Evolutionary conservation across 2,888 invertebrate genomes (phyloP).

Genomic region (Aporophyla nigra): DNA sequence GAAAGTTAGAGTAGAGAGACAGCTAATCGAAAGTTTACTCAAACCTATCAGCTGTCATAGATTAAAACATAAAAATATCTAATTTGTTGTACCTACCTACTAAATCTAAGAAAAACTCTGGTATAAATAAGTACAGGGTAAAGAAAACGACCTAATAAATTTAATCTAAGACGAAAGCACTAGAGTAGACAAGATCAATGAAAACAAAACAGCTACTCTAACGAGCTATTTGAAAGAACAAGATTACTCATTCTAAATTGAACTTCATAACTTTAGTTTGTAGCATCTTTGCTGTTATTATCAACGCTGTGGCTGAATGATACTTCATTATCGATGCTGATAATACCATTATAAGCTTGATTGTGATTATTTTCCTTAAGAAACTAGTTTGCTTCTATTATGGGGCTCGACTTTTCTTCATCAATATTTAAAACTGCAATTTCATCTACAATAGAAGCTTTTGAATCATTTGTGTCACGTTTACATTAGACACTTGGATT

Average conservation of each 20-base stretch:
- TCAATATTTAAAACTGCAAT: neutral
- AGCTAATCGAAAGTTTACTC: too few species aligned
- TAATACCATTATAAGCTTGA: neutral
- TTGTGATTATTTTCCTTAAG: neutral
- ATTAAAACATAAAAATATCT: neutral
- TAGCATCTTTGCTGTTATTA: neutral
- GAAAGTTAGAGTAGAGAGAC: neutral
- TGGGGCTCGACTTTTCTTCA: neutral
- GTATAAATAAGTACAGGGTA: neutral
- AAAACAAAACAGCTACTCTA: neutral
- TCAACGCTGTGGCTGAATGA: neutral
- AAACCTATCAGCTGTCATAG: neutral
- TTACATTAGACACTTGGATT: neutral
- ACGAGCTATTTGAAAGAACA: neutral
- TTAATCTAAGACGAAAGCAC: neutral
- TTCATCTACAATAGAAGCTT: neutral
- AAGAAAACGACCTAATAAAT: constrained; percentile 11
- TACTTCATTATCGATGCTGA: constrained; percentile 4
- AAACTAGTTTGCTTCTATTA: neutral
- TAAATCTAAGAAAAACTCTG: neutral
- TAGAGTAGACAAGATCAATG: neutral
- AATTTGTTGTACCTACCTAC: neutral
- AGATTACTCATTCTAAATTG: too few species aligned
- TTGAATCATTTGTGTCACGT: too few species aligned
- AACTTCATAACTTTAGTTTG: neutral